Evolutionary conservation across 64 coral and sea anemone species (phyloP).

Genomic region (Catalaphyllia jardinei): DNA sequence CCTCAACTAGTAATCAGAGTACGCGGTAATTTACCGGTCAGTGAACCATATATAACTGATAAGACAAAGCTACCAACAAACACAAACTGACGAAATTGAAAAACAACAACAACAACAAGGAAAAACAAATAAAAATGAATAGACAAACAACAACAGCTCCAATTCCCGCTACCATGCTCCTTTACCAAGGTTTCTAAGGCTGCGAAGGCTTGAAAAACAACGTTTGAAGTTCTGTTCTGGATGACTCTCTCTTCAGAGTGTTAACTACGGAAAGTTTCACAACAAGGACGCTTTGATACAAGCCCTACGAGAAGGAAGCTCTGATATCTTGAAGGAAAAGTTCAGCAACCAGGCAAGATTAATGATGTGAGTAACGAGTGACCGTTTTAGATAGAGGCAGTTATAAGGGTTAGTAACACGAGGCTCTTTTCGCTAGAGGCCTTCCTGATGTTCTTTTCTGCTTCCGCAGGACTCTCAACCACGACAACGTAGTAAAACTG

Average conservation of each 20-base stretch:
- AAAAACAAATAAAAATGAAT: too few species aligned
- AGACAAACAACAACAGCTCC: neutral
- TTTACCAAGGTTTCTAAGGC: too few species aligned
- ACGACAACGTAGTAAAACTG: conserved; percentile 75
- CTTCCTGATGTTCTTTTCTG: neutral
- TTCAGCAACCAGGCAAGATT: conserved; percentile 83
- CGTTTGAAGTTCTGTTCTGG: neutral
- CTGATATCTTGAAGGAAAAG: conserved; percentile 69
- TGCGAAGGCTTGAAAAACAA: too few species aligned
- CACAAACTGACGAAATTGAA: too few species aligned
- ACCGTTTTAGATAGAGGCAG: neutral
- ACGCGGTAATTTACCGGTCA: too few species aligned
- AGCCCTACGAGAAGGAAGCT: conserved; percentile 46
- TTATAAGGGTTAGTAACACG: neutral
- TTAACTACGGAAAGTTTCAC: conserved; percentile 59
- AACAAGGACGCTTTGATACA: conserved; percentile 64
- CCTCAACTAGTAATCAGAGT: too few species aligned
- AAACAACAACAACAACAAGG: too few species aligned
- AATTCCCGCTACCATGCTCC: too few species aligned
- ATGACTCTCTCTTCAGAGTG: conserved; percentile 1
- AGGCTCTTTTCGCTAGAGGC: neutral
- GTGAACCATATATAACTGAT: too few species aligned
- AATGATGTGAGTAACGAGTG: conserved; percentile 69
- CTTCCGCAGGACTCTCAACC: conserved; percentile 60
- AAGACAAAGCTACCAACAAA: too few species aligned